Evolutionary conservation across 2,797 vertebrate species (phyloP).

Genomic region (Coranthus polyacanthus): DNA sequence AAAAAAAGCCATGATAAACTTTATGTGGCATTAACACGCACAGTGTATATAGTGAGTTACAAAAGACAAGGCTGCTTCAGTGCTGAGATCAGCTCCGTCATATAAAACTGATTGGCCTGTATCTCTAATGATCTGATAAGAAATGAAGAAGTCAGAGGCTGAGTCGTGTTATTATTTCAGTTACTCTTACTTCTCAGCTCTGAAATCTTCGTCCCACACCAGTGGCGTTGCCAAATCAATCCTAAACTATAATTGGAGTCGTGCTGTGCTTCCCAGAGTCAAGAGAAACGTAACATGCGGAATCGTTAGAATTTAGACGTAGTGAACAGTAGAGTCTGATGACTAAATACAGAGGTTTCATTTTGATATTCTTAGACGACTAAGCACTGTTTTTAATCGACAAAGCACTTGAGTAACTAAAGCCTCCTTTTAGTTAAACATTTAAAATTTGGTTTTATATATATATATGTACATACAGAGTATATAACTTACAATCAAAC

Average conservation of each 20-base stretch:
- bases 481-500: conserved; percentile 13
- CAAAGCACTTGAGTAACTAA: conserved; percentile 45
- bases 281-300: not conserved
- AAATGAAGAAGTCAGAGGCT: no score
- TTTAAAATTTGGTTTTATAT: not conserved
- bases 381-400: conserved; percentile 5
- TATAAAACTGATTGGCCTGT: no score
- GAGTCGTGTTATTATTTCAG: no score
- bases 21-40: conserved; percentile 40
- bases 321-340: not conserved
- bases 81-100: not conserved
- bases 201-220: no score
- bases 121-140: no score
- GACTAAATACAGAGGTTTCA: not conserved
- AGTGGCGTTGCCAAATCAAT: no score
- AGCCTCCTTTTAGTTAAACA: not conserved
- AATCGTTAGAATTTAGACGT: not conserved
- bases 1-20: conserved; percentile 10
- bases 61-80: conserved; percentile 9
- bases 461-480: not conserved
- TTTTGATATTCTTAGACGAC: conserved; percentile 4
- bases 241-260: not conserved
- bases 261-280: not conserved
- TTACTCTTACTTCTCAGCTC: no score
- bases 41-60: conserved; percentile 41